phyloP scores from a whole-genome alignment of 2,797 vertebrate genomes.

The Sebastes hubbsi region DNA sequence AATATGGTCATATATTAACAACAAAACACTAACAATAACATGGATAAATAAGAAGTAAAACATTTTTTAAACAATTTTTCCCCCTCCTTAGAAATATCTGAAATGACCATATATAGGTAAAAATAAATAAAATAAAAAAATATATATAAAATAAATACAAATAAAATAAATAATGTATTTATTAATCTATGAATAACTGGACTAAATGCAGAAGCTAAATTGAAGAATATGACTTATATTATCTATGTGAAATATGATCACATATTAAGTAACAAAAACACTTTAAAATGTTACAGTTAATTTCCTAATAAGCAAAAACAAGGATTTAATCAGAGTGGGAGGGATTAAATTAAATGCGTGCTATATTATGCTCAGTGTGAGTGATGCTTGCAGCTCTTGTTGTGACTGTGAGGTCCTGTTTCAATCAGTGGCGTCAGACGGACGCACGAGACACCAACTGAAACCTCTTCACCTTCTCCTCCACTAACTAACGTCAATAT shows the following conservation, averaged over 20 bases:
- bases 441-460: slow-evolving; percentile 71
- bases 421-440: slow-evolving; percentile 85
- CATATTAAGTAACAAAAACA: not conserved
- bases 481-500: slow-evolving; percentile 51
- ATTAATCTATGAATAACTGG: no score
- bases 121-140: no score
- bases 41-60: no score
- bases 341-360: slow-evolving; percentile 48
- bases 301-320: slow-evolving; percentile 1
- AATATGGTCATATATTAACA: not conserved
- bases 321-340: slow-evolving; percentile 52
- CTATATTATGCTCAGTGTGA: slow-evolving; percentile 61
- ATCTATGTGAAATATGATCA: not conserved
- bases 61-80: no score
- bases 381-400: slow-evolving; percentile 77
- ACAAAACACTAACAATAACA: not conserved
- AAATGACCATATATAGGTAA: no score
- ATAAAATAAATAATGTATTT: no score
- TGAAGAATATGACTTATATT: not conserved
- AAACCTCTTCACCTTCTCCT: slow-evolving; percentile 64
- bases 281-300: not conserved
- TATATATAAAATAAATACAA: no score
- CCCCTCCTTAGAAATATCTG: no score
- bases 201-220: no score
- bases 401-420: slow-evolving; percentile 81